Evolutionary conservation across 2,888 invertebrate species (phyloP), one percentile per base, ranked within the genome.

Genomic region (Lepeophtheirus nordmannii): DNA sequence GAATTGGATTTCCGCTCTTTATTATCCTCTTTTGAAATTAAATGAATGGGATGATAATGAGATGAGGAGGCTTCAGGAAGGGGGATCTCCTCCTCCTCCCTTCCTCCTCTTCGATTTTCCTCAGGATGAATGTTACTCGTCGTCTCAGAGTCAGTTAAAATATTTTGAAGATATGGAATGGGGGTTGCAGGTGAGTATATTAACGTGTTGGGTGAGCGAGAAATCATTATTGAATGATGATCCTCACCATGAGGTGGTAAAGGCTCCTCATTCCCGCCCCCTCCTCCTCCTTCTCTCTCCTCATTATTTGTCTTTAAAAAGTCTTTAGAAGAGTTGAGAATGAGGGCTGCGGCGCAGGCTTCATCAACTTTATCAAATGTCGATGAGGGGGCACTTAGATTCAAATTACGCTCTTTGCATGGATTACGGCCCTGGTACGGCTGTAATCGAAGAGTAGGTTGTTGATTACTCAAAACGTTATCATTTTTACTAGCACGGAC

Each of bases 381-480:
- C 30, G 7, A 30, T 30, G 30, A 30, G 30, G 30, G 30, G 70
- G 75, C 75, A 69, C 77, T 76, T 14, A 17, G 17, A 14, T 46
- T 46, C 20, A 77, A 74, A 76, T 89, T 89, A 11, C 87, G 77
- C 73, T 87, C 87, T 72, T 85, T 79, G 69, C 89, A 91, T 11
- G 85, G 83, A 78, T 89, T 91, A 38, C 87, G 80, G 1, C 90
- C 91, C 74, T 89, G 87, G 75, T 88, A 86, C 0, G 88, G 86
- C 72, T 86, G 88, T 58, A 89, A 70, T 68, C 72, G 74, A 58
- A 67, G 69, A 58, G 46, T 70, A 63, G 56, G 70, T 67, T 22
- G 70, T 70, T 59, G 70, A 67, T 68, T 60, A 3, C 76, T 77
- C 63, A 77, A 73, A 71, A 80, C 78, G 69, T 81, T 80, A 1